Base-by-base conservation (phyloP, 2,113 vertebrate species). In the Scytalopus superciliaris region DNA sequence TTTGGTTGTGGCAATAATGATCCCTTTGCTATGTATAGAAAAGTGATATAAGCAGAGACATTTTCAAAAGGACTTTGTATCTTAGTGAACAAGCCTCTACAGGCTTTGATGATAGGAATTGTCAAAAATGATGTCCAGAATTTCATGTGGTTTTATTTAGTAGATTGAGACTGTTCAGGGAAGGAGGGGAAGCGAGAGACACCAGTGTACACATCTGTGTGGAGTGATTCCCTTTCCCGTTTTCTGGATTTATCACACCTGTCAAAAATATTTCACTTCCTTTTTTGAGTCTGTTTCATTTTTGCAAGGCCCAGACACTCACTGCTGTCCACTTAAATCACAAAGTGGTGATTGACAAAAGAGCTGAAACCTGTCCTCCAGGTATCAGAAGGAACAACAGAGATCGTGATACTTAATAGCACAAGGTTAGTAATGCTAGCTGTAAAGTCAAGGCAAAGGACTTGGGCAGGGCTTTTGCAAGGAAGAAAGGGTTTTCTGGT, bases 21-120 rank as follows among this genome's bases (percentile, higher is more conserved):
- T 94, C 73, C 90, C 81, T 96, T 98, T 88, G 53, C 69, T 93
- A 52, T 63, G 28, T 93, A 93, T 75, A 40, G 96, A 95, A 82
- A 95, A 94, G 59, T 91, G 53, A 73, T 44, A 73, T 39, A 85
- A 85, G 45, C n/a, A 73, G 91, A 90, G 33, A 73, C 47, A 78
- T 72, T 94, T 96, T 97, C 79, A 94, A 84, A 92, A 79, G 6
- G 8, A 90, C 47, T 91, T 97, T 92, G 55, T 92, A 35, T 77
- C 52, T 67, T 31, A 22, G 68, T 68, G 81, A 88, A 37, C 4
- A 66, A 88, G 13, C 33, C 69, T 81, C 67, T 86, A 6, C 57
- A 69, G 27, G 52, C 52, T 83, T 87, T 87, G 22, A 42, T 0
- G 1, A 67, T 76, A 87, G 83, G 49, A 91, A 75, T 60, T 66